Base-by-base conservation (phyloP, 2,797 vertebrate species). In the Pangasius mekongensis region DNA sequence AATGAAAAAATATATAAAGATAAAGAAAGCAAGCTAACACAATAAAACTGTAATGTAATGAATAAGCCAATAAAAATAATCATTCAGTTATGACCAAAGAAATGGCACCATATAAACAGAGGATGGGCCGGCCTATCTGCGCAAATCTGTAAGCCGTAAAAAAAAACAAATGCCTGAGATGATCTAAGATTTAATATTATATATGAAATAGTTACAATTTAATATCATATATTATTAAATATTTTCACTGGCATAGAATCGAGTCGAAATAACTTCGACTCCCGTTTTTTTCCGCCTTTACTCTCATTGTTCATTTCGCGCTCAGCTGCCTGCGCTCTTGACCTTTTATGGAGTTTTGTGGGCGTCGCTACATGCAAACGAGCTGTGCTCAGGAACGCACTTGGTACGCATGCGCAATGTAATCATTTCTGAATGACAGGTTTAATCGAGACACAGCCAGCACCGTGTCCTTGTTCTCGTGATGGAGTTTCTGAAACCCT, bases 401-500 rank as follows among this genome's bases (percentile, higher is more conserved):
- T 3, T 9, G 11, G 39, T 1, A 73, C 3, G 0, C 30, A 20
- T 33, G 0, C 16, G 5, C 18, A 18, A n/a, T n/a, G n/a, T 10
- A 3, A 11, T 33, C 2, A 22, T 36, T 58, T 24, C 0, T 39
- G 10, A 24, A 39, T 24, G 33, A 2, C 2, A 24, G 78, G 20
- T 71, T 52, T 22, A 30, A 67, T 54, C 43, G 43, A 85, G 74
- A 81, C 24, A 27, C 76, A 58, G 24, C 8, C 11, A 62, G 13
- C 22, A 5, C 36, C 2, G 5, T 83, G 73, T 81, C 36, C 47
- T 66, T 39, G 30, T 27, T 27, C 3, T 74, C 5, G 13, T 85
- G 80, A 56, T 58, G 6, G 36, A 84, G 85, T 89, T 84, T 94
- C 92, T 62, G 67, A 90, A 93, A 91, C 93, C 54, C 33, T 11